Evolutionary conservation across 1,140 invertebrate genomes (phyloP), one percentile per base, ranked within the genome.

Genomic region (Piezodorus guildinii): DNA sequence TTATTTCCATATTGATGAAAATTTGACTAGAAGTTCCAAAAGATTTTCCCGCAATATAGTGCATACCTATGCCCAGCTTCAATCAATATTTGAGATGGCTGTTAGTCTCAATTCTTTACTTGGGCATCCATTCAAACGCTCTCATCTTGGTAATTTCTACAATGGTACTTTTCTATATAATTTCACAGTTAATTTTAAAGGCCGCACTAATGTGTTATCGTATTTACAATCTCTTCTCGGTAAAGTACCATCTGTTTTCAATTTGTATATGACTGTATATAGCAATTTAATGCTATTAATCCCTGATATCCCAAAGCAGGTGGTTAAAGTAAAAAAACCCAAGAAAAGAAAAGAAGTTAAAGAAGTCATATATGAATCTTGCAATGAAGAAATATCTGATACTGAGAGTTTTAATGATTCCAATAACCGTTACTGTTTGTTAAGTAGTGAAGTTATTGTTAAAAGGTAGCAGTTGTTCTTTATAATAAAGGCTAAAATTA

Each of bases 121-220:
- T n/a, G 71, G 76, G 23, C 74, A 73, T 66, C 83, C 82, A 0
- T 82, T 81, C 68, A 66, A 74, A 62, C 71, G 73, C 69, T 77
- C 77, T 43, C 73, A 74, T 44, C 76, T 84, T 70, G 77, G 76
- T 51, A 77, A 80, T 68, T 76, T 82, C 56, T 87, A 78, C 67
- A 84, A 87, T 75, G 86, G 87, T 0, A 85, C 84, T 9, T 82
- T 88, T 71, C 68, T 86, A 4, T 90, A 89, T 69, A 88, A 89
- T 77, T 73, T 87, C 10, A 82, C 79, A 68, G 14, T 19, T 3
- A 66, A 64, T 51, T 49, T 69, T 39, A 65, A 63, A 44, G 59
- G 51, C 9, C 19, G 62, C 10, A 54, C 65, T 19, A 66, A 69
- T 56, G 44, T 67, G 8, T 12, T 14, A n/a, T 30, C 49, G 15